A percentile compares a stretch with the other conserved stretches of the same genome.
Conservation (phyloP, 1,140 invertebrate species). For the Musca domestica region DNA sequence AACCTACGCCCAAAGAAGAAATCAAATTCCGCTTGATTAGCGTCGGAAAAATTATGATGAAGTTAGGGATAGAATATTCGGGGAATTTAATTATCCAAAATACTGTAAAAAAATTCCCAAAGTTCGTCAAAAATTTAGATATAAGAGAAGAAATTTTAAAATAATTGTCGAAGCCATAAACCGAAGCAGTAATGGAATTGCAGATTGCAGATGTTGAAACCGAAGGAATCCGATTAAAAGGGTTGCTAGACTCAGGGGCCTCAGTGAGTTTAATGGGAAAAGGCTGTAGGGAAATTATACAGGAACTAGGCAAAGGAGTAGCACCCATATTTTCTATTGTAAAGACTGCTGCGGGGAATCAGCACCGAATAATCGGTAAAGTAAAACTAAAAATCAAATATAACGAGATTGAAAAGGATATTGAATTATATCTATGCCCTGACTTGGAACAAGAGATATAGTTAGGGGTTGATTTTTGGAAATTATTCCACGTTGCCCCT, state of each 20-base stretch:
- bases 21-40: not conserved
- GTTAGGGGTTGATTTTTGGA: not conserved
- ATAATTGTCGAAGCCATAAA: not conserved
- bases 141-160: not conserved
- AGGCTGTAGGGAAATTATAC: not conserved
- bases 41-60: not conserved
- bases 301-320: not conserved
- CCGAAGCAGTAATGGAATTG: not conserved
- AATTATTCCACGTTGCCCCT: not conserved
- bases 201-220: not conserved
- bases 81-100: not conserved
- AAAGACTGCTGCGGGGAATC: not conserved
- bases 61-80: not conserved
- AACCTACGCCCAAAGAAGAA: not conserved
- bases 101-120: not conserved
- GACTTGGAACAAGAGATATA: not conserved
- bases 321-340: not conserved
- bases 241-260: not conserved
- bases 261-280: not conserved
- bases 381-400: not conserved
- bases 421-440: not conserved
- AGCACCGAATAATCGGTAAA: no score
- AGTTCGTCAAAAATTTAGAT: not conserved
- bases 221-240: not conserved
- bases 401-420: not conserved